These are phyloP conservation scores for Leptogaster cylindrica DNA, from an alignment of 2,888 invertebrate genomes.

Conservation along the genomic window DNA sequence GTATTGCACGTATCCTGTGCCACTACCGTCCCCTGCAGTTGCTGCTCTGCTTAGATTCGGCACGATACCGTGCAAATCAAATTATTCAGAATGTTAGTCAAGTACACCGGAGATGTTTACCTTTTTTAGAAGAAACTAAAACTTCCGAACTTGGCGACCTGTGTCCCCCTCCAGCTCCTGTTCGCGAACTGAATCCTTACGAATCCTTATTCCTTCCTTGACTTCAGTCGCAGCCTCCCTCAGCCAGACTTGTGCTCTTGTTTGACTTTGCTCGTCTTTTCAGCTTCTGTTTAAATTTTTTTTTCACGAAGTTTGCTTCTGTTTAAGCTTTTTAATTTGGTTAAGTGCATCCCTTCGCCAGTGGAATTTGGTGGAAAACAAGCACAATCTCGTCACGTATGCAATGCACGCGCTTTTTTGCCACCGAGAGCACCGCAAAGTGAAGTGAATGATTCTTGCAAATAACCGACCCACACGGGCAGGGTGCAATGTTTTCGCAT, in stretches of 20 bases:
- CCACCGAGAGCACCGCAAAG: conserved; percentile 13
- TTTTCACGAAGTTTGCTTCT: conserved; percentile 12
- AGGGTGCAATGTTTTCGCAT: too few relatives aligned
- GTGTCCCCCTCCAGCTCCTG: background rate
- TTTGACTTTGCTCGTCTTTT: conserved; percentile 15
- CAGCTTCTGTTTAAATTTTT: conserved; percentile 25
- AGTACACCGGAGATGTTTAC: background rate
- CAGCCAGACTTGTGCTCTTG: background rate
- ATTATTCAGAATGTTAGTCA: background rate
- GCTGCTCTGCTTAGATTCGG: background rate
- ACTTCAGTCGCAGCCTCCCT: background rate
- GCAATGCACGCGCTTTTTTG: conserved; percentile 28
- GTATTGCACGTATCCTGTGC: background rate
- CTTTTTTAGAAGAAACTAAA: conserved; percentile 4
- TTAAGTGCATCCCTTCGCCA: conserved; percentile 23
- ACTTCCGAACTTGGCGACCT: background rate
- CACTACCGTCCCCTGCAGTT: background rate
- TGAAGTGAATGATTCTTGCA: background rate
- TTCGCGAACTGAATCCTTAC: background rate
- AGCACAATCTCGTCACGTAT: conserved; percentile 3
- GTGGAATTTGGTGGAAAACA: background rate
- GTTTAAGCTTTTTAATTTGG: conserved; percentile 33
- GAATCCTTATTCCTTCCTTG: background rate
- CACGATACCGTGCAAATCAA: conserved; percentile 9
- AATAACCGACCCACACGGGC: too few relatives aligned